Evolutionary conservation across 2,113 vertebrate genomes (phyloP), one percentile per base, ranked within the genome.

Genomic region (Neotragus pygmaeus): DNA sequence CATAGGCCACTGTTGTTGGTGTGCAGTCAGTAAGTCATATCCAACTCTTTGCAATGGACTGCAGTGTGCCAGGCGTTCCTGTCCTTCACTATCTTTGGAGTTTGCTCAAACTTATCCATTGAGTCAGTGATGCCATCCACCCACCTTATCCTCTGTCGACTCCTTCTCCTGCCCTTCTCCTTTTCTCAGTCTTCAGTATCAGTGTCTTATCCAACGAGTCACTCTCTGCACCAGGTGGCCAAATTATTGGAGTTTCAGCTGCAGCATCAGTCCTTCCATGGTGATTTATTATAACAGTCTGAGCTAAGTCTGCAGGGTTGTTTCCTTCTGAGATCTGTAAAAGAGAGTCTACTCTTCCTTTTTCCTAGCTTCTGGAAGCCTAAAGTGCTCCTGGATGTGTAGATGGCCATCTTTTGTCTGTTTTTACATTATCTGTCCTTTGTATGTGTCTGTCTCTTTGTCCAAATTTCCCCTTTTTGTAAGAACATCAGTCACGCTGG

Each of bases 271-370:
- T 75, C 70, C 39, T 75, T 75, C 39, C 70, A 3, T 45, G 23
- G 28, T 27, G 13, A 36, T 39, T 66, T 36, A 28, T 45, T 47
- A 47, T 1, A 64, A 12, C 10, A n/a, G 7, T 47, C 21, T 21
- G 15, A 81, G 25, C 30, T 21, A 45, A 15, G 75, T 23, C 12
- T 1, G 9, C 7, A 39, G 45, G 21, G 5, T 49, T 28, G 30
- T 10, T 33, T 28, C 2, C 36, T 45, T 28, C 47, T 3, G 30
- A 7, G 57, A 80, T 21, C 5, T 17, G 49, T 13, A 17, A 21
- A 1, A 5, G 23, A 27, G 15, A 45, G 28, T 33, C 27, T 60
- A 11, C 0, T 7, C 43, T 0, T 11, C 43, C 5, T 43, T 7
- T 55, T 51, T 82, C 39, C 5, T 30, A 7, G 19, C 17, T n/a